Conservation (phyloP, 2,797 vertebrate genomes). For the Cygnus olor region DNA sequence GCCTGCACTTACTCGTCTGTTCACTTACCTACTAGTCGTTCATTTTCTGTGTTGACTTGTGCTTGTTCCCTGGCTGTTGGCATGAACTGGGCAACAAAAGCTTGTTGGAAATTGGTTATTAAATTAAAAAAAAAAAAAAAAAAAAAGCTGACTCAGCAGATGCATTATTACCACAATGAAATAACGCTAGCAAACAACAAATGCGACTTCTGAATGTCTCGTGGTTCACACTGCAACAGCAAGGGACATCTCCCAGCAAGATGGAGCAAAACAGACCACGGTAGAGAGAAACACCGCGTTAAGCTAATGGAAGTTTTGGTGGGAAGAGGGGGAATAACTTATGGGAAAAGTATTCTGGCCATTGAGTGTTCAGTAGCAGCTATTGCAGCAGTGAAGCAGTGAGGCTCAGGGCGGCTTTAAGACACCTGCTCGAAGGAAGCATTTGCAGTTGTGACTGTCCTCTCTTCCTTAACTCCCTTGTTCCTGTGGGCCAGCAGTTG, state of each 20-base stretch:
- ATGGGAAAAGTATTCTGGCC: background rate
- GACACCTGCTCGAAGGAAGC: constrained; percentile 39
- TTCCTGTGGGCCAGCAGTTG: constrained; percentile 24
- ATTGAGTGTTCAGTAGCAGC: constrained; percentile 10
- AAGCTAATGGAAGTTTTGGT: background rate
- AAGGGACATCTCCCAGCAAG: background rate
- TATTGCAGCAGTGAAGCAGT: background rate
- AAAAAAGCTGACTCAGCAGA: background rate
- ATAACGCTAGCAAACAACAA: background rate
- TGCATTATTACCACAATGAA: background rate
- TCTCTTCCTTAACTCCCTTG: background rate
- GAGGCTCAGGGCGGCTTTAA: constrained; percentile 32
- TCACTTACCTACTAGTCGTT: constrained; percentile 19
- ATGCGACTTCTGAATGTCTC: background rate
- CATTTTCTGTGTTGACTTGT: constrained; percentile 24
- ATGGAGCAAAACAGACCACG: background rate
- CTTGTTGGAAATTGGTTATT: background rate
- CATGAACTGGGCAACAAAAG: background rate
- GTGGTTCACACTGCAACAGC: background rate
- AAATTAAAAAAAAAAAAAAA: background rate
- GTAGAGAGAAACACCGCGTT: background rate
- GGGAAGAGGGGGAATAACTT: background rate
- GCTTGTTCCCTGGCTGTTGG: background rate
- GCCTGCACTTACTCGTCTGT: constrained; percentile 48
- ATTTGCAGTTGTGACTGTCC: background rate